Percentiles rank a stretch among this genome's conserved stretches.
phyloP scores from a whole-genome alignment of 2,888 invertebrate genomes.

The Nomada hirtipes region DNA sequence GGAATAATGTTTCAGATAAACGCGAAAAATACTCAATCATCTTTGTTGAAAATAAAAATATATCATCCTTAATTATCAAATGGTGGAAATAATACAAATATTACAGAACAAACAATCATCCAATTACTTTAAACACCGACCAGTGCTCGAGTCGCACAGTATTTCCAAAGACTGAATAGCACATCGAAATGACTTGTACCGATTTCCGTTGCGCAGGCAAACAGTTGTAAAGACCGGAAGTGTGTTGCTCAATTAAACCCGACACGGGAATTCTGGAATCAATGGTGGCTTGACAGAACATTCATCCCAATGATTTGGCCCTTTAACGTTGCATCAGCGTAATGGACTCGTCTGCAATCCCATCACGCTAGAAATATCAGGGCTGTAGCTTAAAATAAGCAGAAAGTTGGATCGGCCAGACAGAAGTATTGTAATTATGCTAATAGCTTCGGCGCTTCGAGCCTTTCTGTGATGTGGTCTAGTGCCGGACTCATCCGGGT shows the following conservation, averaged over 20 bases:
- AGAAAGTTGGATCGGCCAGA: constrained; percentile 81
- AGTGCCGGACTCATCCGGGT: constrained; percentile 70
- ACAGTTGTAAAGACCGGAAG: neutral
- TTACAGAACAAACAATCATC: neutral
- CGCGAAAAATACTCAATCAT: neutral
- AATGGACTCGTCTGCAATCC: constrained; percentile 81
- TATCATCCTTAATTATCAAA: neutral
- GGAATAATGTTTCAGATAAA: neutral
- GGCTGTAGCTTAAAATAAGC: constrained; percentile 79
- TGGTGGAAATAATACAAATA: no score
- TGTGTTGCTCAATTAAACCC: constrained; percentile 19
- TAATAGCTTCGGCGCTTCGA: constrained; percentile 82
- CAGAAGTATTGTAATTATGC: constrained; percentile 84
- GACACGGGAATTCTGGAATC: constrained; percentile 25
- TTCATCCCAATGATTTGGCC: constrained; percentile 78
- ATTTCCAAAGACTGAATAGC: neutral
- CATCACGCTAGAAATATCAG: constrained; percentile 78
- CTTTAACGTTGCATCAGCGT: constrained; percentile 81
- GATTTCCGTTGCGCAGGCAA: neutral
- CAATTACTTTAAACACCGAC: neutral
- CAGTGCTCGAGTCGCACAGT: neutral
- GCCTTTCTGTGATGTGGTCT: constrained; percentile 81
- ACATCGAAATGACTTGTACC: neutral
- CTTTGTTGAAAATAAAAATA: neutral
- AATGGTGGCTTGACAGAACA: constrained; percentile 49